Evolutionary conservation across 2,797 vertebrate species (phyloP).

Genomic region (Anguilla marmorata): DNA sequence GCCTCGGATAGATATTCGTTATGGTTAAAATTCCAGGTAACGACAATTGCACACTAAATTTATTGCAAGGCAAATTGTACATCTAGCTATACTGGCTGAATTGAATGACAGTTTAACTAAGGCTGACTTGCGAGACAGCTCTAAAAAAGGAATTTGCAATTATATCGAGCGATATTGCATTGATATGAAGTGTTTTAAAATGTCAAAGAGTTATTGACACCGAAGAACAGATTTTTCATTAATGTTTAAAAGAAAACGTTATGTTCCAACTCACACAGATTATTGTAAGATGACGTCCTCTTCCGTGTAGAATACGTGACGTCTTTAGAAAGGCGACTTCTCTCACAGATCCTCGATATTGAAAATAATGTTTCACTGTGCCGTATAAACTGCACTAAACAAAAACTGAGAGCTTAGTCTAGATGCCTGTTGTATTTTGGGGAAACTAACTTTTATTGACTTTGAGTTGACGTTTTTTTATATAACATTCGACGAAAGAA

Average conservation of each 20-base stretch:
- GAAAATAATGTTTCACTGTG: not conserved
- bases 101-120: not conserved
- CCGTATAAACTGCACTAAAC: not conserved
- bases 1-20: not conserved
- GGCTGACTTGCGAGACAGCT: not conserved
- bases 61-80: not conserved
- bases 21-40: not conserved
- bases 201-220: not conserved
- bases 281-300: constrained; percentile 69
- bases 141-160: not conserved
- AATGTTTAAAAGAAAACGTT: not conserved
- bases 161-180: not conserved
- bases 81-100: not conserved
- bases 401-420: not conserved
- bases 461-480: not conserved
- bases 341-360: not conserved
- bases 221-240: constrained; percentile 17
- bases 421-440: too few relatives aligned
- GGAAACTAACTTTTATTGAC: not conserved
- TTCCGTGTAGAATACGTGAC: constrained; percentile 65
- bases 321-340: constrained; percentile 48
- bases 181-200: not conserved
- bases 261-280: constrained; percentile 70
- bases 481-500: not conserved
- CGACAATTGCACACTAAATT: not conserved